These are phyloP conservation scores for Ypsolopha scabrella DNA, from an alignment of 2,888 invertebrate species.

Conservation along the genomic window DNA sequence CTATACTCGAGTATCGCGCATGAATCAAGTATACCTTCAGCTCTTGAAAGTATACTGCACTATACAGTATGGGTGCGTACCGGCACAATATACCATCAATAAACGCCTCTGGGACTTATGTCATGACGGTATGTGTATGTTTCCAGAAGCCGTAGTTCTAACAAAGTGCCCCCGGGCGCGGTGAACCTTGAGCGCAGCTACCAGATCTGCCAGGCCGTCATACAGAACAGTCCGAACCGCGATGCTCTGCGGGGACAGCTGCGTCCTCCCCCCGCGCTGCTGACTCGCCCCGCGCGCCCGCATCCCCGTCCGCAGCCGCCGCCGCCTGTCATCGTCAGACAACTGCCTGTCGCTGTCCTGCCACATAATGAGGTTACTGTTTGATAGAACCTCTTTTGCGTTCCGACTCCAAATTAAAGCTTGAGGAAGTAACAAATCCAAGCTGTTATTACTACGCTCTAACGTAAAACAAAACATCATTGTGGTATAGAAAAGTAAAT, in stretches of 20 bases:
- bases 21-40: too few relatives aligned
- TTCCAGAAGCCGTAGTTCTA: conserved; percentile 69
- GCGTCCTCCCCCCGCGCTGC: conserved; percentile 85
- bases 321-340: conserved; percentile 68
- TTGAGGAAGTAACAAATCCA: too few relatives aligned
- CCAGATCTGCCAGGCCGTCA: conserved; percentile 93
- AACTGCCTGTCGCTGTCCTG: conserved; percentile 74
- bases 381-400: not conserved
- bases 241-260: conserved; percentile 88
- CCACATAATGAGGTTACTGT: conserved; percentile 22
- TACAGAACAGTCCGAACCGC: conserved; percentile 93
- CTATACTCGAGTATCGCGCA: too few relatives aligned
- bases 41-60: too few relatives aligned
- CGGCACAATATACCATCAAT: too few relatives aligned
- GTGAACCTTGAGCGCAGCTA: conserved; percentile 95
- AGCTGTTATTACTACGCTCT: too few relatives aligned
- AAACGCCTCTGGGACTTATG: too few relatives aligned
- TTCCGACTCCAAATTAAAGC: too few relatives aligned
- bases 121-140: conserved; percentile 15
- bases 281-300: conserved; percentile 57
- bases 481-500: too few relatives aligned
- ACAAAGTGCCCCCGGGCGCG: conserved; percentile 88
- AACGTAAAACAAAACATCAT: too few relatives aligned
- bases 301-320: conserved; percentile 32
- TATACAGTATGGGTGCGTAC: too few relatives aligned